Percentiles rank a stretch among this genome's conserved stretches.
These are phyloP conservation scores for Dipodomys ordii DNA, from an alignment of 2,113 vertebrate genomes.

Conservation along the genomic window DNA sequence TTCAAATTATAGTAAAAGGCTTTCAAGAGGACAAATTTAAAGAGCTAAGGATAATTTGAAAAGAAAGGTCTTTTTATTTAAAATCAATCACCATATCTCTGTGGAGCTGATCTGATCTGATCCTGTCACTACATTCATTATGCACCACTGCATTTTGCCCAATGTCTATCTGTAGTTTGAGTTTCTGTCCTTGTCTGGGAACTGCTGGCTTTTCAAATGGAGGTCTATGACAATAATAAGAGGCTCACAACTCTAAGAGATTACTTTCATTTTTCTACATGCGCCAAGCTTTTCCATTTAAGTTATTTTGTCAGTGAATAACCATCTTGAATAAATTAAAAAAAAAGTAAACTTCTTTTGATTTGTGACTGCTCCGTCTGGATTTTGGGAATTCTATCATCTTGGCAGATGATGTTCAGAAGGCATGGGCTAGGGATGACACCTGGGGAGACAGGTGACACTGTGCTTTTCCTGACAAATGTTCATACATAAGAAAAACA, in stretches of 20 bases:
- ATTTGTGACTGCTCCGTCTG: neutral
- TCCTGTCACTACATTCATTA: neutral
- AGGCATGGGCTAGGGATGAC: neutral
- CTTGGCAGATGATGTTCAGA: neutral
- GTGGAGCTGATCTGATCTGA: constrained; percentile 2
- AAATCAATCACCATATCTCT: neutral
- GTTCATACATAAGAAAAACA: neutral
- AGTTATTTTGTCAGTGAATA: constrained; percentile 19
- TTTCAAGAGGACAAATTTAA: constrained; percentile 14
- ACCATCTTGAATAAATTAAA: constrained; percentile 34
- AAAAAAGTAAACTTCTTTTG: neutral
- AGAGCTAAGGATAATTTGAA: neutral
- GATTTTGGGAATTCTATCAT: neutral
- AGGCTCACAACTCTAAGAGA: neutral
- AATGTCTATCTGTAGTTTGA: neutral
- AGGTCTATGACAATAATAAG: neutral
- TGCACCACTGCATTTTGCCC: neutral
- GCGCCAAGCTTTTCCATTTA: constrained; percentile 45
- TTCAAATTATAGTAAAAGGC: neutral
- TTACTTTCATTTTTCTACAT: neutral
- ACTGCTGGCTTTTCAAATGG: neutral
- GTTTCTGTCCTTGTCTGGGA: neutral
- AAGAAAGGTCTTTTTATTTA: constrained; percentile 27
- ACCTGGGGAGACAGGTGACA: neutral
- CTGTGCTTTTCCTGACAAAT: neutral